Evolutionary conservation across 1,140 invertebrate genomes (phyloP), one percentile per base, ranked within the genome.

Genomic region (Psix sp.): DNA sequence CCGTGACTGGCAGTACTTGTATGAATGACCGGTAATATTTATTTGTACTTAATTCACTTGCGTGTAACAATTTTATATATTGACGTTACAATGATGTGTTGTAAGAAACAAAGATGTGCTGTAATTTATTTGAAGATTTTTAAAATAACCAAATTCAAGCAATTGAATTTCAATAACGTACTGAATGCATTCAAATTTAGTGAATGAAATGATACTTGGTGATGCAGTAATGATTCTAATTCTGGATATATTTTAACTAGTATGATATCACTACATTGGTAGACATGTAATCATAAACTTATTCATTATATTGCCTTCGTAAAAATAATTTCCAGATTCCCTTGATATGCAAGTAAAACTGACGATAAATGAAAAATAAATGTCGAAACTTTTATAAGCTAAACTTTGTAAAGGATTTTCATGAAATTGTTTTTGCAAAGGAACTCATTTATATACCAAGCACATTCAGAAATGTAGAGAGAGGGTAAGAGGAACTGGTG

Each of bases 401-500:
- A 29, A 24, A 24, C 21, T 10, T 29, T 29, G 7, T n/a, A 10
- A n/a, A 29, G n/a, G n/a, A 2, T 1, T 3, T 29, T 29, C n/a
- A 1, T 3, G n/a, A 29, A 29, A 7, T 29, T 29, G n/a, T 29
- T 29, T 29, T 29, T 10, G n/a, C 26, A 29, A 29, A n/a, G 26
- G 26, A 24, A 43, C 26, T 43, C 67, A 71, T 71, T 49, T 71
- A 36, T 56, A 56, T 57, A 70, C 21, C 20, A 48, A 49, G 24
- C 29, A 66, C 52, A 74, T 49, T 52, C 56, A 52, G 48, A 76
- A 46, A 49, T 35, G 68, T 56, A 63, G 59, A 66, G 49, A 21
- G 38, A 68, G 21, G 49, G n/a, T 62, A 38, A 67, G 65, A 48
- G 57, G 60, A 72, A 72, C 56, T 72, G 57, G 48, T 63, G 52